Evolutionary conservation across 2,888 invertebrate genomes (phyloP).

Genomic region (Orchesella flavescens): DNA sequence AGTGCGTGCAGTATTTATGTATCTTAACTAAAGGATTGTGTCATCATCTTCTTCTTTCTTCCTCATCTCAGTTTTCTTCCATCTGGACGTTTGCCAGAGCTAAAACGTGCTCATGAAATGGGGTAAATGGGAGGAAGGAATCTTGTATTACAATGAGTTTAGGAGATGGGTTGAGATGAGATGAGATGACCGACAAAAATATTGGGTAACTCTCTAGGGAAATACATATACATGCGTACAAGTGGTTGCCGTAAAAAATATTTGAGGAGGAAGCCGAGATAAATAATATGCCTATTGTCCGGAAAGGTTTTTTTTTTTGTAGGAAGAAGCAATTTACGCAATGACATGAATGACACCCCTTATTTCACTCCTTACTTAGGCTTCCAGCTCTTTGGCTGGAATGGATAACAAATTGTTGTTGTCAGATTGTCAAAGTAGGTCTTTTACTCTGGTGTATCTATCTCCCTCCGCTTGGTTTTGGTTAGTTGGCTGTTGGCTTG

Average conservation of each 20-base stretch:
- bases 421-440: conserved; percentile 8
- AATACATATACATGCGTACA: neutral
- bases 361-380: neutral
- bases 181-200: conserved; percentile 12
- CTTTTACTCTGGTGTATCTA: neutral
- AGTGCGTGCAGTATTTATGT: no score
- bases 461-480: neutral
- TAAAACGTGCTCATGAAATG: neutral
- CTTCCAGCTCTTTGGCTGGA: neutral
- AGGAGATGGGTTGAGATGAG: neutral
- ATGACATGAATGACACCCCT: neutral
- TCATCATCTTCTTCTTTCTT: no score
- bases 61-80: conserved; percentile 30
- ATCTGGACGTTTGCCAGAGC: conserved; percentile 55
- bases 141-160: neutral
- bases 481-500: neutral
- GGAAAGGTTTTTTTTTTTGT: neutral
- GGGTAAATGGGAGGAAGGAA: conserved; percentile 17
- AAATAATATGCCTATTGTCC: neutral
- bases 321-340: neutral
- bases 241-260: neutral
- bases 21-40: no score
- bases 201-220: conserved; percentile 18
- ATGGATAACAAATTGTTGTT: conserved; percentile 12
- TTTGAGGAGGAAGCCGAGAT: neutral